Percentiles rank a stretch among this genome's conserved stretches.
Evolutionary conservation across 2,113 vertebrate genomes (phyloP).

Genomic region (Malurus cyaneus): DNA sequence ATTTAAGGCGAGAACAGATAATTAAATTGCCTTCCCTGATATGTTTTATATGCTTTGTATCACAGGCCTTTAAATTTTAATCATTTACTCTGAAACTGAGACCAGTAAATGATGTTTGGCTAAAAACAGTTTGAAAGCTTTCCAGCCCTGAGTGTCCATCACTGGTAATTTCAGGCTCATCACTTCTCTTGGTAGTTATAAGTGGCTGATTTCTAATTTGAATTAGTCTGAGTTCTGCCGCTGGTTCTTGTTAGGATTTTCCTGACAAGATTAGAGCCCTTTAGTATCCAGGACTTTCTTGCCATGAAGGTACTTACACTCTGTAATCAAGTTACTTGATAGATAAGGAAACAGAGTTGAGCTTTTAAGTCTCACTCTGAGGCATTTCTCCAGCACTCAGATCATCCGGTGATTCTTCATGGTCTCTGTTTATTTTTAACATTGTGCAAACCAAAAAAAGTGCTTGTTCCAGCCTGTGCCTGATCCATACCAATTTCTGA

Average conservation of each 20-base stretch:
- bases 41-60: constrained; percentile 38
- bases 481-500: background rate
- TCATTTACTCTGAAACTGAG: constrained; percentile 39
- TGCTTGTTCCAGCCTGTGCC: background rate
- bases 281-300: constrained; percentile 51
- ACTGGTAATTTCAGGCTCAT: constrained; percentile 32
- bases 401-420: constrained; percentile 49
- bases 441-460: background rate
- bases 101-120: constrained; percentile 45
- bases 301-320: constrained; percentile 63
- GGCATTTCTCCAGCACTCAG: constrained; percentile 52
- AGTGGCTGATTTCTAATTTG: constrained; percentile 38
- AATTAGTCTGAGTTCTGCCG: constrained; percentile 32
- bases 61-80: constrained; percentile 46
- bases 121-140: constrained; percentile 49
- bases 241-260: constrained; percentile 59
- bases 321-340: constrained; percentile 55
- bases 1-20: constrained; percentile 32
- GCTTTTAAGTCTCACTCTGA: constrained; percentile 68
- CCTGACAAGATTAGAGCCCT: constrained; percentile 66
- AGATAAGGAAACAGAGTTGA: constrained; percentile 64
- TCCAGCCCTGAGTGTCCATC: constrained; percentile 25
- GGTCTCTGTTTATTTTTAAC: constrained; percentile 35
- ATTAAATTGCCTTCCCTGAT: constrained; percentile 39
- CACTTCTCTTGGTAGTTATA: background rate